Conservation (phyloP, 1,140 invertebrate genomes). For the Carcinoscorpius rotundicauda region DNA sequence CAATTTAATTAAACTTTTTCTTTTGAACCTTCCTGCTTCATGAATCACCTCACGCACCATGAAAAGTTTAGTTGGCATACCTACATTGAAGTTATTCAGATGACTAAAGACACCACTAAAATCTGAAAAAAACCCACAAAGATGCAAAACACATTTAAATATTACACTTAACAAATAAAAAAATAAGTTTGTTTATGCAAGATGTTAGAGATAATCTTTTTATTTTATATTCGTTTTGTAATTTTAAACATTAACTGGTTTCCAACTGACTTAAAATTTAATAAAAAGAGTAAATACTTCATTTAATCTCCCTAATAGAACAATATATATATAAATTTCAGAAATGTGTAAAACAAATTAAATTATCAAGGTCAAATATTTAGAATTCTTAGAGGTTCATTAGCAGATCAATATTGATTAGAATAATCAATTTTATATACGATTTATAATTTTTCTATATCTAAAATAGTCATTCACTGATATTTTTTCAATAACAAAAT, state of each 20-base stretch:
- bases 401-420: neutral
- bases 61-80: slow-evolving; percentile 48
- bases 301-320: too few relatives aligned
- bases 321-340: neutral
- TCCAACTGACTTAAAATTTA: too few relatives aligned
- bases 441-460: slow-evolving; percentile 4
- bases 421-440: neutral
- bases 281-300: too few relatives aligned
- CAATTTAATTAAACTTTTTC: slow-evolving; percentile 50
- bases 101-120: slow-evolving; percentile 54
- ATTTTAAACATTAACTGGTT: too few relatives aligned
- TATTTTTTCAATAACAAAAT: slow-evolving; percentile 1
- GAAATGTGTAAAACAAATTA: neutral
- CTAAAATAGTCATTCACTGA: neutral
- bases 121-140: slow-evolving; percentile 42
- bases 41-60: slow-evolving; percentile 60
- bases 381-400: neutral
- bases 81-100: slow-evolving; percentile 56
- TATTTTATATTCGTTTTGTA: too few relatives aligned
- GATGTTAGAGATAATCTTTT: neutral
- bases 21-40: slow-evolving; percentile 67
- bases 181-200: too few relatives aligned
- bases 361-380: neutral
- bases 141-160: slow-evolving; percentile 9
- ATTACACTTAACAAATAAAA: neutral